Conservation (phyloP, 2,797 vertebrate species). For the Sebastolobus alascanus region DNA sequence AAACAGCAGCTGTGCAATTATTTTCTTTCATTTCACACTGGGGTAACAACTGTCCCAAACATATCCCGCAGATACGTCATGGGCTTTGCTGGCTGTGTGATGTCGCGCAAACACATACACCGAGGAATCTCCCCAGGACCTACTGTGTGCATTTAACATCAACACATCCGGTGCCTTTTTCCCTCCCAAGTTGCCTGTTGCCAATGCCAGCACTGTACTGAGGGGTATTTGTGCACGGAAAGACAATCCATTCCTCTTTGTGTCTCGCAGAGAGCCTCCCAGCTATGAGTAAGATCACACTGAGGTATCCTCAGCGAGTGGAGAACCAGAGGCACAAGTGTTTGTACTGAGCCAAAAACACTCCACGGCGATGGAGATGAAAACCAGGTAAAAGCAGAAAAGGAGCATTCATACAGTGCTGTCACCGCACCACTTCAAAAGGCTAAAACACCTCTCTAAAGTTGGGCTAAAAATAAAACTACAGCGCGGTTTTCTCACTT, state of each 20-base stretch:
- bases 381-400: conserved; percentile 46
- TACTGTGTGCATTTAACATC: conserved; percentile 37
- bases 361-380: conserved; percentile 42
- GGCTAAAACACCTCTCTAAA: conserved; percentile 45
- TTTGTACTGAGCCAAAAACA: conserved; percentile 61
- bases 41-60: conserved; percentile 1
- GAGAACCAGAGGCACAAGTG: conserved; percentile 53
- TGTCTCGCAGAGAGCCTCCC: conserved; percentile 55
- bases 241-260: conserved; percentile 48
- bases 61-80: conserved; percentile 14
- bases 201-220: conserved; percentile 27
- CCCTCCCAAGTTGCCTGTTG: conserved; percentile 29
- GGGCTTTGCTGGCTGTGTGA: neutral
- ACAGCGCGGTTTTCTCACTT: conserved; percentile 14
- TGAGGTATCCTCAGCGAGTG: conserved; percentile 32
- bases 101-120: conserved; percentile 17
- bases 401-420: conserved; percentile 23
- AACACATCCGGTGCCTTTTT: conserved; percentile 28
- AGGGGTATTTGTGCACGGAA: conserved; percentile 58
- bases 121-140: conserved; percentile 34
- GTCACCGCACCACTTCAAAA: conserved; percentile 56
- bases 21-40: conserved; percentile 8
- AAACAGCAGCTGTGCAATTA: conserved; percentile 25
- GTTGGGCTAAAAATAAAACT: conserved; percentile 46
- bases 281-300: conserved; percentile 62